These are phyloP conservation scores for Otocyon megalotis DNA, from an alignment of 2,113 vertebrate species.

Conservation along the genomic window DNA sequence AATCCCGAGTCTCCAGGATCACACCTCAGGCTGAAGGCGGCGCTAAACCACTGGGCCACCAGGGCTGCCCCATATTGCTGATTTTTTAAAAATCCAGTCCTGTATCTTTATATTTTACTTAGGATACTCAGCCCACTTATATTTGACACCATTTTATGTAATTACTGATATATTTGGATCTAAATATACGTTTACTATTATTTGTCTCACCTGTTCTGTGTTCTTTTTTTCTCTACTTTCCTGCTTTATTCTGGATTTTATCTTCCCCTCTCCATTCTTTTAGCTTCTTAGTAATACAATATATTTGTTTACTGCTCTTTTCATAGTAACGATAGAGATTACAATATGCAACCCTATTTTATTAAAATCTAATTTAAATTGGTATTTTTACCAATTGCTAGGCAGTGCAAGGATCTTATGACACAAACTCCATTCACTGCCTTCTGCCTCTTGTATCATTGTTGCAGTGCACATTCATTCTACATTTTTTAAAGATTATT, in stretches of 20 bases:
- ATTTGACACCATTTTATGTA: not conserved
- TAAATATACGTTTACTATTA: constrained; percentile 1
- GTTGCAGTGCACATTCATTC: not conserved
- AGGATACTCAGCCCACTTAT: not conserved
- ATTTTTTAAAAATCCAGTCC: not conserved
- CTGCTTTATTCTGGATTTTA: not conserved
- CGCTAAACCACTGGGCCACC: too few species aligned
- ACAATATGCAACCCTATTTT: not conserved
- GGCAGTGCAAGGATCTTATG: not conserved
- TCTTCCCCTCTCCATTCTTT: not conserved
- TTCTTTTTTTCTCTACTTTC: not conserved
- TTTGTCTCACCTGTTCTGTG: not conserved
- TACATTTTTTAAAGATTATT: not conserved
- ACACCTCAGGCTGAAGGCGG: too few species aligned
- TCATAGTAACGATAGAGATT: not conserved
- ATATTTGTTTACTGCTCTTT: not conserved
- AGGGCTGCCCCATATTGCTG: not conserved
- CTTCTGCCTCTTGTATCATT: not conserved
- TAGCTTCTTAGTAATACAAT: not conserved
- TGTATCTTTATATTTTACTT: not conserved
- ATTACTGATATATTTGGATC: not conserved
- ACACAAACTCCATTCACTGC: not conserved
- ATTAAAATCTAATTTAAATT: constrained; percentile 23
- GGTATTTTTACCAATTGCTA: not conserved
- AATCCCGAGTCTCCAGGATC: too few species aligned